These are phyloP conservation scores for Iphiclides podalirius DNA, from an alignment of 2,888 invertebrate genomes.

Conservation along the genomic window DNA sequence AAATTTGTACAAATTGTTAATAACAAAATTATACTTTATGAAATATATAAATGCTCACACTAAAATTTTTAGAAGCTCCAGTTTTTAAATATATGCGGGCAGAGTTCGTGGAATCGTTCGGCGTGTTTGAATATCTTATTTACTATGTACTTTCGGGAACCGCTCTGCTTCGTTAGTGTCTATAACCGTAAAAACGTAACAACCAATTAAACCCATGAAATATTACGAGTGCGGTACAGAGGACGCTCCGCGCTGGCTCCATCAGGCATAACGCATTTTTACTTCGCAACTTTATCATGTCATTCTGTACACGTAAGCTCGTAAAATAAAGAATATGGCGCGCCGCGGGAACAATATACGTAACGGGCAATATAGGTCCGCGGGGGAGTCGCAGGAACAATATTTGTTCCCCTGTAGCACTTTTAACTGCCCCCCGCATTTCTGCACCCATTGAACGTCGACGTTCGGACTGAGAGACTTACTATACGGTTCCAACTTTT, in stretches of 20 bases:
- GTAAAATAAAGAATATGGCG: constrained; percentile 24
- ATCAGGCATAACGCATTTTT: constrained; percentile 19
- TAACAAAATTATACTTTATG: no score
- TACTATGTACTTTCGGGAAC: no score
- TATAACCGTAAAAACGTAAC: constrained; percentile 3
- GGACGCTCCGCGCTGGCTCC: neutral
- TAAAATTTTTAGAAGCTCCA: no score
- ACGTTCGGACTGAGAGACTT: constrained; percentile 24
- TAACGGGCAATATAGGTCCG: constrained; percentile 19
- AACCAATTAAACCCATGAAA: neutral
- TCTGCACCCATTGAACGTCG: constrained; percentile 23
- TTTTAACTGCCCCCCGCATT: constrained; percentile 33
- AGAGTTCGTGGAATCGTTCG: no score
- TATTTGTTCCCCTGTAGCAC: constrained; percentile 32
- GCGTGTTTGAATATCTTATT: no score
- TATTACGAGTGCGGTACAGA: neutral
- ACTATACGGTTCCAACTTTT: no score
- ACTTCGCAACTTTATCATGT: constrained; percentile 24
- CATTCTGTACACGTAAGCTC: constrained; percentile 24
- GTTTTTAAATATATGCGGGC: no score
- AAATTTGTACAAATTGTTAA: no score
- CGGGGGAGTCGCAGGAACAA: constrained; percentile 26
- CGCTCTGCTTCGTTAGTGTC: no score
- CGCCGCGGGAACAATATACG: constrained; percentile 24
- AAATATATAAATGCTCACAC: no score